These are phyloP conservation scores for Megalops atlanticus DNA, from an alignment of 2,113 vertebrate species.

Conservation along the genomic window DNA sequence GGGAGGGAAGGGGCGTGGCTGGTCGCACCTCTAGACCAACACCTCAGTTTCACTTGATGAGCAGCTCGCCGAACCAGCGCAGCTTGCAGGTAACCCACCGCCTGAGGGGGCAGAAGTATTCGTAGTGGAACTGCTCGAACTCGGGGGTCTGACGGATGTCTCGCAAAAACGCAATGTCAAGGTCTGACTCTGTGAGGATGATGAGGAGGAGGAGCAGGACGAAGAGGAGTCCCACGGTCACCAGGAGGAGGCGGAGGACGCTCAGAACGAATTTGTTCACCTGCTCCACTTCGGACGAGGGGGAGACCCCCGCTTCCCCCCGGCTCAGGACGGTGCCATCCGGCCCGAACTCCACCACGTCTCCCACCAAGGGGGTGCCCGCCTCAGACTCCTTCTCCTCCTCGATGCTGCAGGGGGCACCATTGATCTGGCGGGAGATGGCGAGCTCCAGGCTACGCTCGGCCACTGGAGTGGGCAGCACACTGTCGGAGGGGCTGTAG, in stretches of 20 bases:
- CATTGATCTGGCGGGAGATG: conserved; percentile 78
- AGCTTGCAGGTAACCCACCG: conserved; percentile 97
- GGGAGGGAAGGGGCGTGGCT: neutral
- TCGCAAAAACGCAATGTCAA: conserved; percentile 93
- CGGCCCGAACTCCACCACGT: conserved; percentile 60
- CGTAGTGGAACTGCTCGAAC: conserved; percentile 97
- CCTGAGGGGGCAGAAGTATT: conserved; percentile 97
- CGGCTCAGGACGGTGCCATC: conserved; percentile 71
- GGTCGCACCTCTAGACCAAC: neutral
- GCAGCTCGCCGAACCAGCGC: conserved; percentile 85
- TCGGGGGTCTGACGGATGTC: conserved; percentile 96
- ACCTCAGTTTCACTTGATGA: conserved; percentile 79
- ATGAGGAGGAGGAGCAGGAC: conserved; percentile 92
- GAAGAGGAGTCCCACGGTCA: conserved; percentile 91
- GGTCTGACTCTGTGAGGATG: conserved; percentile 92
- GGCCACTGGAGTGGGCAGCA: conserved; percentile 87
- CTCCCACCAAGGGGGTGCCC: conserved; percentile 58
- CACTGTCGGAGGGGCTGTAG: conserved; percentile 88
- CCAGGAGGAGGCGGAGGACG: conserved; percentile 90
- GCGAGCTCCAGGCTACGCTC: conserved; percentile 84
- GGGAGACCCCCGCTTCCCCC: conserved; percentile 51
- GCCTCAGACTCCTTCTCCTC: conserved; percentile 79
- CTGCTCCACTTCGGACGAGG: conserved; percentile 75
- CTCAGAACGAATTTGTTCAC: conserved; percentile 93
- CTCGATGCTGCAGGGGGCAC: conserved; percentile 81